phyloP scores from a whole-genome alignment of 2,113 vertebrate species.

The Xenopus borealis region DNA sequence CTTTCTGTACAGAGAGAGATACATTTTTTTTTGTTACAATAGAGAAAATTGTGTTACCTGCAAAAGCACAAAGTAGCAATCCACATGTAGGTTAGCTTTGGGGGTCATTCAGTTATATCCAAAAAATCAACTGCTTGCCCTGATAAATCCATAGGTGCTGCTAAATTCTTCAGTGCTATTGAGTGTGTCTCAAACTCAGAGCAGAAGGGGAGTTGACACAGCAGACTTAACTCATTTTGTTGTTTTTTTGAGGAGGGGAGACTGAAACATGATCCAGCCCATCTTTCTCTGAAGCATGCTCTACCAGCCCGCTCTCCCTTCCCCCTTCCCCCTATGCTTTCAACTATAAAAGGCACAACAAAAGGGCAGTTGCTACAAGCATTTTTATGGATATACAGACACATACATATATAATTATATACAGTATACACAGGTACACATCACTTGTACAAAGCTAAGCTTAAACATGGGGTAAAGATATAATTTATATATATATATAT shows the following conservation, averaged over 20 bases:
- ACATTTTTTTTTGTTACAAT: too few relatives aligned
- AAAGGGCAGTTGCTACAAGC: background rate
- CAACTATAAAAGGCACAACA: constrained; percentile 1
- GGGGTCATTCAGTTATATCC: background rate
- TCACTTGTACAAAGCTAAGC: background rate
- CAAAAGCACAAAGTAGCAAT: background rate
- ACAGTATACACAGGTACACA: background rate
- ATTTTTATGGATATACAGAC: too few relatives aligned
- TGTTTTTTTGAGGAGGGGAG: constrained; percentile 1
- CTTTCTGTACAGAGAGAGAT: too few relatives aligned
- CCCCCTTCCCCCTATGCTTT: constrained; percentile 1
- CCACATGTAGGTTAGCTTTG: background rate
- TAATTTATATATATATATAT: background rate
- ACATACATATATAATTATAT: too few relatives aligned
- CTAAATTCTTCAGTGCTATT: background rate
- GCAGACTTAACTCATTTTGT: constrained; percentile 4
- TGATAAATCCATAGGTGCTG: background rate
- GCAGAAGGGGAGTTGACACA: background rate
- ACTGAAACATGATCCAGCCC: constrained; percentile 7
- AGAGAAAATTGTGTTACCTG: background rate
- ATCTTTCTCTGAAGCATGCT: background rate
- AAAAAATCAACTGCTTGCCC: background rate
- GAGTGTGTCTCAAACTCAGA: background rate
- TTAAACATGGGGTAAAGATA: background rate
- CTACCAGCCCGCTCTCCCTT: constrained; percentile 2